Percentiles rank a stretch among this genome's conserved stretches.
Evolutionary conservation across 2,797 vertebrate species (phyloP).

Genomic region (Gallinago nigripennis): DNA sequence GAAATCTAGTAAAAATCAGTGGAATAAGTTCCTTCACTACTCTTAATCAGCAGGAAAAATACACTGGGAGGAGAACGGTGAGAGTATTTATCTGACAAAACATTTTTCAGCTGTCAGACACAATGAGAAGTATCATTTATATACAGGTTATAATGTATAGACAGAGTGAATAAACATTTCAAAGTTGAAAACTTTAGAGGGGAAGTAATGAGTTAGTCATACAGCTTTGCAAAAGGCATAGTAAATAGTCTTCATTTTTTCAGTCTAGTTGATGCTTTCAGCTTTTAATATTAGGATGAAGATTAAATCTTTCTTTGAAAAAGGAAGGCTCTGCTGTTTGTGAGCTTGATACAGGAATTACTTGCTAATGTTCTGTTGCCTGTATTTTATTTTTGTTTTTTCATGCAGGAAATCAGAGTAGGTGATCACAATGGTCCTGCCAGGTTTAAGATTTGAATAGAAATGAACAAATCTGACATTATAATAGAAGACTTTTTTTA

Average conservation of each 20-base stretch:
- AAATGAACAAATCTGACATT: conserved; percentile 14
- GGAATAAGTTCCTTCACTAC: background rate
- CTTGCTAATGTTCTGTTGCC: background rate
- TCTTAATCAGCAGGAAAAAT: background rate
- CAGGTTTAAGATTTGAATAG: conserved; percentile 3
- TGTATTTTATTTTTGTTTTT: conserved; percentile 28
- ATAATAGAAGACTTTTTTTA: background rate
- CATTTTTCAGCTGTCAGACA: conserved; percentile 8
- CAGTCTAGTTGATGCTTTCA: background rate
- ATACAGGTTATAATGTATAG: background rate
- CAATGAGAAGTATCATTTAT: background rate
- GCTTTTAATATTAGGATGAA: conserved; percentile 42
- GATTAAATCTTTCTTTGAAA: conserved; percentile 42
- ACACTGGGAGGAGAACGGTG: background rate
- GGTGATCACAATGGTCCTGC: conserved; percentile 1
- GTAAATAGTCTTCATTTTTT: background rate
- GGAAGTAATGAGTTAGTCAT: background rate
- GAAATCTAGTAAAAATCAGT: background rate
- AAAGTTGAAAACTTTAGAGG: background rate
- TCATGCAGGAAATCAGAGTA: conserved; percentile 33
- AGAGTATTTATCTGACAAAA: background rate
- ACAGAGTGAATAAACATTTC: background rate
- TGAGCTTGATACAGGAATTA: background rate
- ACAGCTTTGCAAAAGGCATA: background rate
- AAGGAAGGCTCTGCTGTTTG: conserved; percentile 1